Conservation (phyloP, 2,888 invertebrate genomes). For the Lasioglossum zephyrum region DNA sequence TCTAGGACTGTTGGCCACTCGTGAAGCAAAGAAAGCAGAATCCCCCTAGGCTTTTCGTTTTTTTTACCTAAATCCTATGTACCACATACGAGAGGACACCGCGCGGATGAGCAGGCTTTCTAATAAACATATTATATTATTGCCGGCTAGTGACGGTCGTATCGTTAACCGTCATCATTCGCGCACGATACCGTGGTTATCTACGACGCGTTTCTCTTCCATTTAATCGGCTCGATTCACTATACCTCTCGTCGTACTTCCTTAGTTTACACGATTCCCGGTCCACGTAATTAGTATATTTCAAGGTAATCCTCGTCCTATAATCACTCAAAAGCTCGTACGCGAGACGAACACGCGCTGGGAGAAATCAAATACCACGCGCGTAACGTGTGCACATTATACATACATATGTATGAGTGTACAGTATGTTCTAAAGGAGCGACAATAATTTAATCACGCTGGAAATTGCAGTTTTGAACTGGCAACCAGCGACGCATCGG, state of each 20-base stretch:
- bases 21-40: conserved; percentile 45
- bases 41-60: conserved; percentile 31
- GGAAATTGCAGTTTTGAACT: not conserved
- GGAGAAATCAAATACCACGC: not conserved
- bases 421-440: not conserved
- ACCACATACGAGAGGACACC: conserved; percentile 13
- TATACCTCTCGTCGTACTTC: not conserved
- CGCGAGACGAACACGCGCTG: not conserved
- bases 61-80: conserved; percentile 45
- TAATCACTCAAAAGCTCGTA: not conserved
- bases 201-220: not conserved
- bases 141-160: not conserved
- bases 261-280: not conserved
- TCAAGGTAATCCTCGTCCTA: not conserved
- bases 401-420: too few species aligned
- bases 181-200: not conserved
- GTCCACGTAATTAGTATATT: not conserved
- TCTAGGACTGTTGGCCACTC: not conserved
- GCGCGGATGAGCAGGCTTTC: conserved; percentile 24
- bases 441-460: not conserved
- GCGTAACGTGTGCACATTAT: not conserved
- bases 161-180: not conserved
- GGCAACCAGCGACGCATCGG: not conserved
- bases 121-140: conserved; percentile 51
- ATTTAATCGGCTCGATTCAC: not conserved